Evolutionary conservation across 1,140 invertebrate species (phyloP).

Genomic region (Cyphomyrmex costatus): DNA sequence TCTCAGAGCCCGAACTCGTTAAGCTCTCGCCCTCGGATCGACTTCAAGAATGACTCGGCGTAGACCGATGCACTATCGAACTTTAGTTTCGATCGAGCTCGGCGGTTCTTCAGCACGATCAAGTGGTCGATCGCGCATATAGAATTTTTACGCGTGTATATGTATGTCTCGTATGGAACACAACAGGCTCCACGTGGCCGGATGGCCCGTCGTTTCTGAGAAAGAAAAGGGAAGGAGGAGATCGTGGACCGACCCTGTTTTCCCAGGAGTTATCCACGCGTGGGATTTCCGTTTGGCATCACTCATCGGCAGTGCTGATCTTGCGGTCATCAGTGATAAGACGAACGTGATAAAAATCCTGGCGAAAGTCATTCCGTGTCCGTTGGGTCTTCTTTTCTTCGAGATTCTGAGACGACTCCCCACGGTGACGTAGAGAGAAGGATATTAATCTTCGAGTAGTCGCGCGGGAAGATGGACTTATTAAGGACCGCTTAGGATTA

Average conservation of each 20-base stretch:
- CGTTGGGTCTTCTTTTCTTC: slow-evolving; percentile 24
- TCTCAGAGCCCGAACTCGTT: slow-evolving; percentile 25
- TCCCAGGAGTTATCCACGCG: slow-evolving; percentile 14
- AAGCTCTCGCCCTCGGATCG: slow-evolving; percentile 9
- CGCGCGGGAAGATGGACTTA: slow-evolving; percentile 25
- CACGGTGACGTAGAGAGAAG: slow-evolving; percentile 25
- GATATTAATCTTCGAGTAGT: slow-evolving; percentile 34
- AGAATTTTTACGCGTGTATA: slow-evolving; percentile 41
- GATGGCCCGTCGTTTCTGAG: slow-evolving; percentile 39
- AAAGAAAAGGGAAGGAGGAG: neutral
- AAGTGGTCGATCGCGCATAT: slow-evolving; percentile 29
- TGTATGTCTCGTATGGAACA: slow-evolving; percentile 24
- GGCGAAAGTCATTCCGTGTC: slow-evolving; percentile 38
- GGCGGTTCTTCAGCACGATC: slow-evolving; percentile 42
- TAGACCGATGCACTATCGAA: slow-evolving; percentile 59
- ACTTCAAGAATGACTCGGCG: slow-evolving; percentile 20
- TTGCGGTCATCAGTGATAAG: slow-evolving; percentile 56
- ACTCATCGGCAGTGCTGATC: slow-evolving; percentile 46
- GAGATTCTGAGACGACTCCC: slow-evolving; percentile 18
- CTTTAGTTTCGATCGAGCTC: slow-evolving; percentile 38
- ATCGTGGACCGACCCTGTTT: slow-evolving; percentile 36
- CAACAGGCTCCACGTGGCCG: slow-evolving; percentile 23
- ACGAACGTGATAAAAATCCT: slow-evolving; percentile 45
- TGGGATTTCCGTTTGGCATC: slow-evolving; percentile 57
- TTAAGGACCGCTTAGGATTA: slow-evolving; percentile 36